Percentiles rank a stretch among this genome's conserved stretches.
Conservation (phyloP, 1,140 invertebrate species). For the Hycleus phaleratus region DNA sequence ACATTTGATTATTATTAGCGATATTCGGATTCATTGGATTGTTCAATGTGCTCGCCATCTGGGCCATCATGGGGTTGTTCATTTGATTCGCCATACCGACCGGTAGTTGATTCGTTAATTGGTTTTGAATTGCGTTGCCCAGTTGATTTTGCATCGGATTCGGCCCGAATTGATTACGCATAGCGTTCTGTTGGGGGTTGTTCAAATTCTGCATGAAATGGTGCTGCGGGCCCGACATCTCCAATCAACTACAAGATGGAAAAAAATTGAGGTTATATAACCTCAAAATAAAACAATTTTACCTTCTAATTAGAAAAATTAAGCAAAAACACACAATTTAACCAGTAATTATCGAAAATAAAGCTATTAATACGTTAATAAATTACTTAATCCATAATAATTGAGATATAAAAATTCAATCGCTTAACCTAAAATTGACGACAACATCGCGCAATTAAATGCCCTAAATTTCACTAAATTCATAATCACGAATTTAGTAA, state of each 20-base stretch:
- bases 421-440: no score
- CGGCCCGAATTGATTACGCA: constrained; percentile 49
- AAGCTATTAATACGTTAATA: no score
- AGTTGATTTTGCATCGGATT: constrained; percentile 44
- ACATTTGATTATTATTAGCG: constrained; percentile 26
- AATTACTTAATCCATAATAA: no score
- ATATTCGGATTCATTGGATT: constrained; percentile 34
- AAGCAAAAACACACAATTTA: no score
- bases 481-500: no score
- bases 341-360: no score
- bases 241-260: no score
- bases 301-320: no score
- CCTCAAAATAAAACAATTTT: no score
- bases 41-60: constrained; percentile 49
- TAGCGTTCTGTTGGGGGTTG: constrained; percentile 46
- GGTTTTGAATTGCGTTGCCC: constrained; percentile 44
- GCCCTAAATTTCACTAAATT: not conserved
- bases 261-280: no score
- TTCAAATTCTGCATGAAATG: constrained; percentile 50
- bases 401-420: no score
- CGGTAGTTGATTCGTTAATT: constrained; percentile 31
- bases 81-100: constrained; percentile 33
- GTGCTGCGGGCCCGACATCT: constrained; percentile 52
- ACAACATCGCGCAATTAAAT: no score
- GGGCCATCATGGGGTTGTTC: constrained; percentile 31